These are phyloP conservation scores for Allobates femoralis DNA, from an alignment of 2,797 vertebrate species.

Conservation along the genomic window DNA sequence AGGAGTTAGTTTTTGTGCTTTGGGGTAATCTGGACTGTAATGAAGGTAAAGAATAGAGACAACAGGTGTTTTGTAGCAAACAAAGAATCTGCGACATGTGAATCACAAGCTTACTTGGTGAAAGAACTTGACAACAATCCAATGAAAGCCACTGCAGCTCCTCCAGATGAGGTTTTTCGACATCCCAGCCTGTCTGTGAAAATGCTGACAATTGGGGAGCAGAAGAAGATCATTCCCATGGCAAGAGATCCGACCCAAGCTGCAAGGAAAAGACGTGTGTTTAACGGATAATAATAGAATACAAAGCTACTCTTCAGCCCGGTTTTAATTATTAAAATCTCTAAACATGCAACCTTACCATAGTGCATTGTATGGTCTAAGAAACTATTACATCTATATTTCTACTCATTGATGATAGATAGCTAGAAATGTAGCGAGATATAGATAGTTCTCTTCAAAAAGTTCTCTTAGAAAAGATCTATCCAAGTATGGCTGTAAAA, in stretches of 20 bases:
- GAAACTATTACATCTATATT: too few relatives aligned
- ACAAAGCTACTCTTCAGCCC: neutral
- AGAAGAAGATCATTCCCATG: conserved; percentile 99
- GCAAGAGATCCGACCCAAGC: conserved; percentile 95
- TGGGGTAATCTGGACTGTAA: neutral
- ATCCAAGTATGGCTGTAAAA: too few relatives aligned
- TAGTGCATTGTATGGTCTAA: neutral
- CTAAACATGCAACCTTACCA: neutral
- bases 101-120: conserved; percentile 85
- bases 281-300: neutral
- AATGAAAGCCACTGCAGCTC: conserved; percentile 90
- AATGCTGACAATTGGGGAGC: conserved; percentile 97
- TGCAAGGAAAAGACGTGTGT: conserved; percentile 66
- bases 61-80: neutral
- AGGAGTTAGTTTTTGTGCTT: neutral
- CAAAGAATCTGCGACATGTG: neutral
- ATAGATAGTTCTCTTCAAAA: too few relatives aligned
- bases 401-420: too few relatives aligned
- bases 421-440: too few relatives aligned
- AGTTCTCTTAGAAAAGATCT: too few relatives aligned
- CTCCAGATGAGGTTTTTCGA: conserved; percentile 89
- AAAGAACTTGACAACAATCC: conserved; percentile 94
- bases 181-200: conserved; percentile 97
- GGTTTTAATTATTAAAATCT: neutral
- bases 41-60: too few relatives aligned